phyloP scores from a whole-genome alignment of 2,113 vertebrate species.

The Pseudonaja textilis region DNA sequence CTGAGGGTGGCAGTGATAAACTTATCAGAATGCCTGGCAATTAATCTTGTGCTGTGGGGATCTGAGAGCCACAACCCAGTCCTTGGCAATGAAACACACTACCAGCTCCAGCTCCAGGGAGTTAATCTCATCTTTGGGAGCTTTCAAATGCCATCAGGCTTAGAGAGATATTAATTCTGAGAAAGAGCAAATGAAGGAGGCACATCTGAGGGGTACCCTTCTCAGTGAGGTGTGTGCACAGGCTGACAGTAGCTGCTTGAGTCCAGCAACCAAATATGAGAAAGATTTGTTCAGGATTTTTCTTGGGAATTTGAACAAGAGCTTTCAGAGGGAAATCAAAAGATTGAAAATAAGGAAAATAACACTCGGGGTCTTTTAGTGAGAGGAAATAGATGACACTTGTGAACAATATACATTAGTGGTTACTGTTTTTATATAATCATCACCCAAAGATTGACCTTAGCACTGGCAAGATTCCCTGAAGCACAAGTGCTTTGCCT shows the following conservation, averaged over 20 bases:
- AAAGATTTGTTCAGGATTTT: not conserved
- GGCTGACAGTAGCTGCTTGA: not conserved
- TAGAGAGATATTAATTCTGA: constrained; percentile 47
- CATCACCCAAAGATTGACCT: not conserved
- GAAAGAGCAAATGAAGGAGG: constrained; percentile 27
- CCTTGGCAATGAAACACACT: constrained; percentile 47
- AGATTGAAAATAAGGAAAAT: constrained; percentile 38
- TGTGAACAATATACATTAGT: not conserved
- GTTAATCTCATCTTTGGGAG: constrained; percentile 57
- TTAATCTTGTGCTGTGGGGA: constrained; percentile 71
- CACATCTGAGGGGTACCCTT: not conserved
- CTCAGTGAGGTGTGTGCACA: constrained; percentile 6
- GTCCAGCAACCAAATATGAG: not conserved
- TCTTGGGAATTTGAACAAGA: not conserved
- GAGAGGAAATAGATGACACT: not conserved
- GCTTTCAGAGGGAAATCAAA: constrained; percentile 37
- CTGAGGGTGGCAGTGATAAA: constrained; percentile 65
- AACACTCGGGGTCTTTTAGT: constrained; percentile 22
- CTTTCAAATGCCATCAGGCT: constrained; percentile 52
- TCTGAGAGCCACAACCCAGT: constrained; percentile 55
- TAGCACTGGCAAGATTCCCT: not conserved
- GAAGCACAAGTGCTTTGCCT: constrained; percentile 50
- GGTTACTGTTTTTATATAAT: not conserved
- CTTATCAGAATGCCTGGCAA: constrained; percentile 57
- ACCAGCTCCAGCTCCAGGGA: constrained; percentile 38